Base-by-base conservation (phyloP, 2,113 vertebrate genomes). In the Psophia crepitans region DNA sequence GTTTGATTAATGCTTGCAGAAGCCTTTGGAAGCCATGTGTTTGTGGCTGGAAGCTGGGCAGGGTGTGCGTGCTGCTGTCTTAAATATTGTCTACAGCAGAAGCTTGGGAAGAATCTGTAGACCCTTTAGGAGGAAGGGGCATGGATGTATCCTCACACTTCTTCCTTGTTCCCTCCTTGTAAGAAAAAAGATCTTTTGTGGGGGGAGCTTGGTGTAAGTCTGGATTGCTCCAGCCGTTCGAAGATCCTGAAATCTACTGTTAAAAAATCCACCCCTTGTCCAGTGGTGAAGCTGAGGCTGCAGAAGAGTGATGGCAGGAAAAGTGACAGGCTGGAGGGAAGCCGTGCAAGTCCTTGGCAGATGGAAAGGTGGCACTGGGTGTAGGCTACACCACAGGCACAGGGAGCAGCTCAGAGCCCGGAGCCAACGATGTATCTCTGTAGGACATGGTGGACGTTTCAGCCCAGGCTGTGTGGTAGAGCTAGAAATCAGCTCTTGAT, bases 1-100 rank as follows among this genome's bases (percentile, higher is more conserved):
- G 53, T 73, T 87, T 92, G 88, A 92, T 87, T 58, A 94, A 93
- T 70, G 58, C 54, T 65, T 69, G 43, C 84, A 89, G 94, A 68
- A 79, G 81, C 51, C 58, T 66, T 78, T 75, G 74, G 86, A 97
- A 87, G 76, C 80, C 28, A 9, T 14, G 21, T 61, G 83, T 78
- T 51, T 86, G 79, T 78, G 58, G 58, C 75, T 87, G 84, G 75
- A 60, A 85, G 60, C 85, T 64, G 58, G 57, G 63, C 54, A 81
- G 17, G 7, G 43, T 9, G 4, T 53, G 26, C 5, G 8, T 57
- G 71, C 64, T 73, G 32, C 64, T 93, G 14, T 54, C 85, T 35
- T 61, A n/a, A 61, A 33, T 4, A 51, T 9, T 8, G 5, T 22
- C 71, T 63, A 5, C 27, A 41, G 83, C 16, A 81, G 43, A 68